phyloP scores from a whole-genome alignment of 2,113 vertebrate species.

The Naja naja region DNA sequence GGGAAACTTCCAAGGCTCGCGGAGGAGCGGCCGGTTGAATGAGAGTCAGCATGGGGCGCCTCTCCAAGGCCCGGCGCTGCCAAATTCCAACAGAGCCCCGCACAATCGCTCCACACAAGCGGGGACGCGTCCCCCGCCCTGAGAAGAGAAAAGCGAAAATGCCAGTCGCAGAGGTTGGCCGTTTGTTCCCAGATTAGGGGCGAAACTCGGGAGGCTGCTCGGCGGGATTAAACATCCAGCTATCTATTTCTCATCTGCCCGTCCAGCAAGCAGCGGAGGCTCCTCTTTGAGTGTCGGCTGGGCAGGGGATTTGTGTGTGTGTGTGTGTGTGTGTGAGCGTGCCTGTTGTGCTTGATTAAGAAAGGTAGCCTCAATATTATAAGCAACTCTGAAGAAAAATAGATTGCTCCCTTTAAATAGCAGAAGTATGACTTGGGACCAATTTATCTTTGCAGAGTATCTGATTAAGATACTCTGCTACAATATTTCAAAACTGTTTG shows the following conservation, averaged over 20 bases:
- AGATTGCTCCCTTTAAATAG: neutral
- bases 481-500: neutral
- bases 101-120: conserved; percentile 95
- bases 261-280: neutral
- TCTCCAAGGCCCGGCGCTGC: conserved; percentile 88
- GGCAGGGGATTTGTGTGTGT: neutral
- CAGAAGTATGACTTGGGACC: neutral
- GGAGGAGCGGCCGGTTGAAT: conserved; percentile 90
- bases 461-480: too few relatives aligned
- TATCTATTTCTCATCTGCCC: neutral
- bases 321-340: neutral
- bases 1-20: conserved; percentile 97
- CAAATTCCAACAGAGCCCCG: conserved; percentile 98
- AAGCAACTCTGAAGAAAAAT: neutral
- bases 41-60: conserved; percentile 94
- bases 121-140: conserved; percentile 74
- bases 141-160: conserved; percentile 80
- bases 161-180: conserved; percentile 73
- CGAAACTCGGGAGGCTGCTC: conserved; percentile 44
- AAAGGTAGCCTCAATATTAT: neutral
- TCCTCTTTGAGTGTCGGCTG: neutral
- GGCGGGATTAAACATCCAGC: neutral
- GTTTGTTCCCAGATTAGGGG: conserved; percentile 84
- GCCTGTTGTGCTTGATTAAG: neutral
- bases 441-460: neutral